phyloP scores from a whole-genome alignment of 2,888 invertebrate species.

The Cancer borealis region DNA sequence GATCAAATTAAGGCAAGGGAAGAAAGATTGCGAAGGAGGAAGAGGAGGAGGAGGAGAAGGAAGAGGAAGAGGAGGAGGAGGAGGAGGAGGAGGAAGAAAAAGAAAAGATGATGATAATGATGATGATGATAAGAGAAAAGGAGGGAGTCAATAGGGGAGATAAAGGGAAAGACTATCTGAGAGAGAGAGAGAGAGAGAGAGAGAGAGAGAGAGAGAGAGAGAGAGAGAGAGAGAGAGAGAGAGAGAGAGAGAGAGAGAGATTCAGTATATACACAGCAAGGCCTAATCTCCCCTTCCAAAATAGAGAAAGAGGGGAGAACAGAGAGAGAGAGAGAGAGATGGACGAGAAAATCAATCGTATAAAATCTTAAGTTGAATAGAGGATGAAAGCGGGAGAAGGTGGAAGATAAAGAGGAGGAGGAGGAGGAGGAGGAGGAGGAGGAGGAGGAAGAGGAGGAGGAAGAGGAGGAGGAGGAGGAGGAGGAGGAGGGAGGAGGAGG shows the following conservation, averaged over 20 bases:
- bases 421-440: not conserved
- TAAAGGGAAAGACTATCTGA: not conserved
- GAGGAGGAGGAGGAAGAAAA: not conserved
- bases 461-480: not conserved
- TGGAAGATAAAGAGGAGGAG: not conserved
- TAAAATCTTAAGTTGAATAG: constrained; percentile 3
- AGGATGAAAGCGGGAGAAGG: constrained; percentile 28
- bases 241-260: constrained; percentile 46
- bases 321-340: constrained; percentile 5
- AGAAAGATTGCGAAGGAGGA: no score
- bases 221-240: constrained; percentile 39
- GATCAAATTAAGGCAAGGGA: constrained; percentile 2
- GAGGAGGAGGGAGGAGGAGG: not conserved
- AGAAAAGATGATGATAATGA: no score
- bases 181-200: not conserved
- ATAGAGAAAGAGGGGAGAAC: constrained; percentile 42
- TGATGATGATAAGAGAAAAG: no score
- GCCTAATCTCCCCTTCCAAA: constrained; percentile 17
- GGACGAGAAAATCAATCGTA: constrained; percentile 9
- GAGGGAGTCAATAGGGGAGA: not conserved
- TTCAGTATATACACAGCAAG: not conserved
- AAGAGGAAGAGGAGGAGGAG: no score
- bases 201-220: constrained; percentile 14
- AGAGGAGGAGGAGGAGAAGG: no score
- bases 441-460: constrained; percentile 28